Evolutionary conservation across 2,797 vertebrate genomes (phyloP), one percentile per base, ranked within the genome.

Genomic region (Danio albolineatus): DNA sequence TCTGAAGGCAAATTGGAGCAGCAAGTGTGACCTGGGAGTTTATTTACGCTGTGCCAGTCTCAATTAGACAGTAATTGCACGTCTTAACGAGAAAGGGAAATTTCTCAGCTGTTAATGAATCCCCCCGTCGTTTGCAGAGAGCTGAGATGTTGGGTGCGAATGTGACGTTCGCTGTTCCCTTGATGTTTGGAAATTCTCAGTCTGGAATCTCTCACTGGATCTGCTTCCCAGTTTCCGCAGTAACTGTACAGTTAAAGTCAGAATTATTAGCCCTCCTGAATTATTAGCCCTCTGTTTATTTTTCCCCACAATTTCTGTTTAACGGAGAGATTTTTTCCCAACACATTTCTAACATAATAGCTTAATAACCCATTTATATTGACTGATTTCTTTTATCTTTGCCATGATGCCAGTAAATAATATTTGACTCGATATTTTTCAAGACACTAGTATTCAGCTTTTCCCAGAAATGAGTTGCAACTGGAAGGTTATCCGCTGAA

Each of bases 41-140:
- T 79, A 87, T 89, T 88, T 89, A 85, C 77, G 7, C 87, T 81
- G 85, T 83, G 84, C 86, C 87, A 82, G 87, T 89, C 88, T 92
- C 90, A 91, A 91, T 92, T 93, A 91, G 89, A 73, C 81, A 54
- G 88, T 91, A 92, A 93, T 91, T 90, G 90, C 87, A 86, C 14
- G 76, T 85, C 86, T 87, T 92, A 92, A 91, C 64, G 82, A 93
- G 87, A 82, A 49, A 48, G 85, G 82, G 82, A 90, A 83, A 89
- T 90, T 91, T 92, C 86, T 91, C 85, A 86, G 83, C 71, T 14
- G 84, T 74, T 91, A 93, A 92, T 87, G 90, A 93, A 91, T 86
- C 87, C 70, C 75, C 88, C 86, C 82, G 85, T 90, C 87, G 41
- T 19, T 56, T 1, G 28, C 36, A 36, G 36, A 7, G 16, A 19